phyloP scores from a whole-genome alignment of 2,888 invertebrate genomes.

The Tinea trinotella region DNA sequence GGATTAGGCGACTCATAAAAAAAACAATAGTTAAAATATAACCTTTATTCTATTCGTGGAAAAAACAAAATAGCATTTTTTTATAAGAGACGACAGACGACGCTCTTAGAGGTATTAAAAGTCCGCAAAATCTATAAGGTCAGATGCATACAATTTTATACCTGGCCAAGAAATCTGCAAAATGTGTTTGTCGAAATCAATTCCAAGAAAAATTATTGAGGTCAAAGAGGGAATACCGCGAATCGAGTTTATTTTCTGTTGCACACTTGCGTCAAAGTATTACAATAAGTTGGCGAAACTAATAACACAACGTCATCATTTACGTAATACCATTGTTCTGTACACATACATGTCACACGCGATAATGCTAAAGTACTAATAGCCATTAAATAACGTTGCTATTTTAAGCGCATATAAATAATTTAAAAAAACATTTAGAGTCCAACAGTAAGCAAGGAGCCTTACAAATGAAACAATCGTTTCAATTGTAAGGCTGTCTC shows the following conservation, averaged over 20 bases:
- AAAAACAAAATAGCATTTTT: no score
- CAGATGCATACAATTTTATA: neutral
- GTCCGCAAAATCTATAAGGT: neutral
- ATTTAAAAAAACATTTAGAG: no score
- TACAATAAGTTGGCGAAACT: slow-evolving; percentile 3
- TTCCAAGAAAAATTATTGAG: neutral
- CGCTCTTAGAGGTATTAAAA: no score
- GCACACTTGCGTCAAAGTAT: slow-evolving; percentile 10
- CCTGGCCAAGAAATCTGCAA: neutral
- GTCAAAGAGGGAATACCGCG: slow-evolving; percentile 5
- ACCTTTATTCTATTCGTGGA: no score
- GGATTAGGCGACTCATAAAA: no score
- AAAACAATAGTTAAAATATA: no score
- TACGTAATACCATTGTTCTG: slow-evolving; percentile 9
- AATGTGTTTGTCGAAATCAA: neutral
- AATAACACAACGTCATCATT: slow-evolving; percentile 8
- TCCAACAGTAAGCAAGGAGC: no score
- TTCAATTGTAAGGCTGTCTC: no score
- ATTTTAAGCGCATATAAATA: no score
- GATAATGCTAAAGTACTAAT: neutral
- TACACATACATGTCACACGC: slow-evolving; percentile 1
- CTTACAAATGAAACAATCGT: no score
- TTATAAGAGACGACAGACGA: no score
- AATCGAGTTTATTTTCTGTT: slow-evolving; percentile 7
- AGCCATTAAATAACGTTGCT: neutral